Conservation (phyloP, 2,888 invertebrate genomes). For the Pristionchus entomophagus region DNA sequence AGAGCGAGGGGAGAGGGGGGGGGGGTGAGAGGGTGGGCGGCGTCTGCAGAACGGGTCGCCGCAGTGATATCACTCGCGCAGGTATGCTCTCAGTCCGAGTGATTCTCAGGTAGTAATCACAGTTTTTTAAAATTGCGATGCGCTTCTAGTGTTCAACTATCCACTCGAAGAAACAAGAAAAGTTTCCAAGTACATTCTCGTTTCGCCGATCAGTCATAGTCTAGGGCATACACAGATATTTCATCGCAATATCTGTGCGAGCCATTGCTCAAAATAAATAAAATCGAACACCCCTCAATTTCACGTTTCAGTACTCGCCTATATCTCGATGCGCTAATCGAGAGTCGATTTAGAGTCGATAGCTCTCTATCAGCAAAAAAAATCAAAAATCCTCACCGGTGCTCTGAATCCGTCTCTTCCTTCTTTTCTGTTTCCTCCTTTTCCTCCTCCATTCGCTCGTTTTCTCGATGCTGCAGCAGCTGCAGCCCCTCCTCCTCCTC, state of each 20-base stretch:
- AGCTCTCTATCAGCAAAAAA: too few relatives aligned
- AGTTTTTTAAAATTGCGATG: background rate
- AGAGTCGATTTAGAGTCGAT: too few relatives aligned
- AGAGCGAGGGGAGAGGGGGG: too few relatives aligned
- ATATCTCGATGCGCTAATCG: background rate
- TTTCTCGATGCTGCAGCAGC: constrained; percentile 6
- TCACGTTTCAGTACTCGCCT: background rate
- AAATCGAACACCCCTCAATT: background rate
- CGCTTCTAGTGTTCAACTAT: background rate
- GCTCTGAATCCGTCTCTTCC: constrained; percentile 35
- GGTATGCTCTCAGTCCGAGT: too few relatives aligned
- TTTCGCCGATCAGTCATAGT: background rate
- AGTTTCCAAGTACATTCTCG: background rate
- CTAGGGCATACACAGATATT: too few relatives aligned
- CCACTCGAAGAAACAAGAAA: background rate
- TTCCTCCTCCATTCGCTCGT: background rate
- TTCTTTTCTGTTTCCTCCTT: background rate
- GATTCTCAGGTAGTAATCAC: background rate
- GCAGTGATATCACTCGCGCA: too few relatives aligned
- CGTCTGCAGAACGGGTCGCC: too few relatives aligned
- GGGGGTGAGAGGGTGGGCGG: too few relatives aligned
- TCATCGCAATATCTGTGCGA: too few relatives aligned
- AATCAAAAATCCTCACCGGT: background rate
- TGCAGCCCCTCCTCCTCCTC: too few relatives aligned
- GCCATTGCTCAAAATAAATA: background rate